Base-by-base conservation (phyloP, 2,797 vertebrate genomes). In the Pangasius krempfi region DNA sequence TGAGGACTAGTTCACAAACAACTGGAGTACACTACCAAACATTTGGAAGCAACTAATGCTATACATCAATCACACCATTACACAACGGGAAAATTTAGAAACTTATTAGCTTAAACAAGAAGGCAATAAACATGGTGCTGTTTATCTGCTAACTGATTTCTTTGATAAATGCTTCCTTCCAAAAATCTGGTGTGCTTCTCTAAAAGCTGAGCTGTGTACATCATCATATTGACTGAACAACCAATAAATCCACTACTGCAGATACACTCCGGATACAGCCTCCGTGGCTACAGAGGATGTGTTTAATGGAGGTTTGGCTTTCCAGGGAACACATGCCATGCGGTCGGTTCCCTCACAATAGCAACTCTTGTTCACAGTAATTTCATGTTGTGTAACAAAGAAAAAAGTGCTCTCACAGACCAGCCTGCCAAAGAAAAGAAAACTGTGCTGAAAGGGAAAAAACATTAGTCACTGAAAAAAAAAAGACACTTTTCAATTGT, bases 301-400 rank as follows among this genome's bases (percentile, higher is more conserved):
- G 73, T 82, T 85, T 85, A 68, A 84, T 58, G 58, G 60, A 16
- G 73, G 81, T 47, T 68, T 78, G 82, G 60, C 60, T 40, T 20
- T 78, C 30, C 72, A 50, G 47, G 4, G 2, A 88, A 58, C 52
- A 44, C 33, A 84, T 2, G 18, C 37, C 56, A 79, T 81, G 50
- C 52, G 64, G 40, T 58, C 70, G 25, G 47, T 73, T 86, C 25
- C 60, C 37, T 37, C n/a, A 86, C 68, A 86, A 89, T 62, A 81
- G 84, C 64, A 72, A 18, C 75, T 70, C 75, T 86, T 86, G 54
- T 85, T 80, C 84, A 50, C 44, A 52, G 54, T 58, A 64, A 81
- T 73, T 52, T 37, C 13, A 56, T n/a, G 25, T 81, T 89, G 52
- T 60, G 73, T 44, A 82, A 82, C 13, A 54, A 70, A 72, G 0